phyloP scores from a whole-genome alignment of 2,888 invertebrate genomes.

The Euzophera pinguis region DNA sequence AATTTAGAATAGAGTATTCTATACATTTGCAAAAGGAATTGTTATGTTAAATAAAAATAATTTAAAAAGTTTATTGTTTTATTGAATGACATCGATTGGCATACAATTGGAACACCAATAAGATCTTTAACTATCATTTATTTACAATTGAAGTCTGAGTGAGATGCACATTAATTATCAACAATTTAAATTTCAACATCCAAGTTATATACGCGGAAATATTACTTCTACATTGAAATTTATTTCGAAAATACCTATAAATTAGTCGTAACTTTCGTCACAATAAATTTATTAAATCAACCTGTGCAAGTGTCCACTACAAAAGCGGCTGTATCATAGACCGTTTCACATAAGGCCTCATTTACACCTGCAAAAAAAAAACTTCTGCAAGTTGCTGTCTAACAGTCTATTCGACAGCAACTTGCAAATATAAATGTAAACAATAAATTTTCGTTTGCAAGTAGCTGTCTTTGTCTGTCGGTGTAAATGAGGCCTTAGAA shows the following conservation, averaged over 20 bases:
- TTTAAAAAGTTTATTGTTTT: conserved; percentile 49
- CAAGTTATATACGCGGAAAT: background rate
- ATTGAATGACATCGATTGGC: conserved; percentile 57
- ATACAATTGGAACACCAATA: conserved; percentile 34
- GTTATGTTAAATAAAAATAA: conserved; percentile 33
- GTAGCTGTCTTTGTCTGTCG: no score
- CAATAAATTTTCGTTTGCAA: no score
- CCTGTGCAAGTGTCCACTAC: background rate
- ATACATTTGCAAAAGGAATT: no score
- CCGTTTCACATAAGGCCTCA: no score
- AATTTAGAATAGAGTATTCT: no score
- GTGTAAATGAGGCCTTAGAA: no score
- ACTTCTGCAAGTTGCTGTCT: no score
- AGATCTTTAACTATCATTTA: conserved; percentile 51
- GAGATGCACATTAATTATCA: conserved; percentile 28
- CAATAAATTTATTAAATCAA: conserved; percentile 4
- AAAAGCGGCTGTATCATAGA: background rate
- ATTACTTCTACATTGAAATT: no score
- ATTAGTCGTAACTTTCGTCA: background rate
- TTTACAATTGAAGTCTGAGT: conserved; percentile 36
- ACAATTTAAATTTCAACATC: background rate
- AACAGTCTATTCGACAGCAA: no score
- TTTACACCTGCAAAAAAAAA: no score
- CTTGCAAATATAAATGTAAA: no score
- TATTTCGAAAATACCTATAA: no score